phyloP scores from a whole-genome alignment of 2,888 invertebrate species.

The Portevinia maculata region DNA sequence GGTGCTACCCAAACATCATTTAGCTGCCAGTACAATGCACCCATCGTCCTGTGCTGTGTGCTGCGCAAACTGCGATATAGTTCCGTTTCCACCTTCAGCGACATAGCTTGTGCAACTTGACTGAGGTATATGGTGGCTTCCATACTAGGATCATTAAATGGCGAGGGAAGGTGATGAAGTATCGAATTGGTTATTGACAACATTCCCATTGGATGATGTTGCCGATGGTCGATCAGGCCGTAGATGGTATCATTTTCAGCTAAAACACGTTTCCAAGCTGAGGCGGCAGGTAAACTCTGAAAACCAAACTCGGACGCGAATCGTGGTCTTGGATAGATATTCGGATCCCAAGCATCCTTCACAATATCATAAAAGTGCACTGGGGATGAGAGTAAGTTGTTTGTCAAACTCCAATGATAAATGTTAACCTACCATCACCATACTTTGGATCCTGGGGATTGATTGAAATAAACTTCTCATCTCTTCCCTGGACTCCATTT shows the following conservation, averaged over 20 bases:
- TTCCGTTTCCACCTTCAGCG: constrained; percentile 93
- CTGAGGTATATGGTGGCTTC: constrained; percentile 91
- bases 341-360: constrained; percentile 91
- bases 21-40: constrained; percentile 98
- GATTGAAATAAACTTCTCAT: constrained; percentile 89
- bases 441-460: constrained; percentile 91
- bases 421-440: constrained; percentile 89
- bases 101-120: constrained; percentile 95
- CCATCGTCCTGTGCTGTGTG: constrained; percentile 89
- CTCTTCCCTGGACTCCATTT: constrained; percentile 89
- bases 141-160: constrained; percentile 84
- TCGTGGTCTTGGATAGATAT: constrained; percentile 90
- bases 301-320: constrained; percentile 98
- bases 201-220: constrained; percentile 93
- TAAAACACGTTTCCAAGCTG: constrained; percentile 86
- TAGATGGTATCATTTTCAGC: constrained; percentile 85
- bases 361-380: constrained; percentile 95
- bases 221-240: constrained; percentile 89
- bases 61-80: constrained; percentile 86
- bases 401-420: not conserved
- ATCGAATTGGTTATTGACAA: constrained; percentile 86
- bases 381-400: constrained; percentile 76
- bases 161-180: constrained; percentile 85
- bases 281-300: constrained; percentile 92
- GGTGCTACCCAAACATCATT: constrained; percentile 99